These are phyloP conservation scores for Frankliniella fusca DNA, from an alignment of 2,888 invertebrate species.

Conservation along the genomic window DNA sequence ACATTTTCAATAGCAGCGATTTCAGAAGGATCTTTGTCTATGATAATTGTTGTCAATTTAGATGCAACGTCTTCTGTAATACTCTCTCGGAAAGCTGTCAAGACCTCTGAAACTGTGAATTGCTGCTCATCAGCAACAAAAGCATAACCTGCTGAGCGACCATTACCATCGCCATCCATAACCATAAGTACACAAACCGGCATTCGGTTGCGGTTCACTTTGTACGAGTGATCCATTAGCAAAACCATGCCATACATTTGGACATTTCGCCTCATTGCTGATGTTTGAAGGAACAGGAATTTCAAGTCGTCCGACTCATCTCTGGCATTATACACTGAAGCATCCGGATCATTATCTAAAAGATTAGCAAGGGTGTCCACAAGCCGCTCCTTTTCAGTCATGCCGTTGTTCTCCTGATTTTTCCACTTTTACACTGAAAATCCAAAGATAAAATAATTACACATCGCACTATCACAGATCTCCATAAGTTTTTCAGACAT, in stretches of 20 bases:
- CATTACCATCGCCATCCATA: not conserved
- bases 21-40: not conserved
- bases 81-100: not conserved
- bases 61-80: not conserved
- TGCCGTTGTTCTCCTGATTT: not conserved
- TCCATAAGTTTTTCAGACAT: not conserved
- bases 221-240: not conserved
- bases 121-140: not conserved
- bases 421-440: not conserved
- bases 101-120: not conserved
- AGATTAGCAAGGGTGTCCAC: not conserved
- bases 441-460: not conserved
- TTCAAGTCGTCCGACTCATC: not conserved
- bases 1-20: not conserved
- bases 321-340: not conserved
- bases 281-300: not conserved
- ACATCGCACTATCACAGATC: not conserved
- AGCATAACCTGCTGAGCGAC: not conserved
- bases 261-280: not conserved
- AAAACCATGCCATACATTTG: not conserved
- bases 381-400: not conserved
- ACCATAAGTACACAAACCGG: not conserved
- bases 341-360: not conserved
- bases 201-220: not conserved
- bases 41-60: not conserved